These are phyloP conservation scores for Creontiades dilutus DNA, from an alignment of 2,888 invertebrate genomes.

Conservation along the genomic window DNA sequence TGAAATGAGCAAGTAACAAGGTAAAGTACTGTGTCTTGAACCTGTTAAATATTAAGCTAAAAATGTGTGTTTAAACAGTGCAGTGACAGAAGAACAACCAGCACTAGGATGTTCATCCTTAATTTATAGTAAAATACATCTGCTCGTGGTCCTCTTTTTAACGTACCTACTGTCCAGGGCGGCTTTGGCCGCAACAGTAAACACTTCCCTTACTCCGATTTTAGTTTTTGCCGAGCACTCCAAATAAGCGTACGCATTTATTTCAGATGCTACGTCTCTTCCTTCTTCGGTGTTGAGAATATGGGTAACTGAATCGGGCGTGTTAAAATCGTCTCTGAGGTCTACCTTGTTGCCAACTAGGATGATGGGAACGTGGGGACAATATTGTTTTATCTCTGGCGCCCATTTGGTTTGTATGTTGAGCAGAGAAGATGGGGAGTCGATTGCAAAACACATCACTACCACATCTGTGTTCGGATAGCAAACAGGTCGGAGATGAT, in stretches of 20 bases:
- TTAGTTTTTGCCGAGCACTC: constrained; percentile 81
- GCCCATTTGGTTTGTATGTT: constrained; percentile 84
- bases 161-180: not conserved
- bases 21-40: too few relatives aligned
- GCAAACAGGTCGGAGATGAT: constrained; percentile 80
- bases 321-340: constrained; percentile 37
- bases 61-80: too few relatives aligned
- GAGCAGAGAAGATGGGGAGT: constrained; percentile 82
- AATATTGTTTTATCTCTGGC: constrained; percentile 83
- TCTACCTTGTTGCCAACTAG: constrained; percentile 83
- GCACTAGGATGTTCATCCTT: too few relatives aligned
- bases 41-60: too few relatives aligned
- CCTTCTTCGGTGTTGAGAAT: not conserved
- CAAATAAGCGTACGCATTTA: constrained; percentile 51
- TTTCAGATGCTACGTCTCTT: constrained; percentile 72
- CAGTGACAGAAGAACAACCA: too few relatives aligned
- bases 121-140: not conserved
- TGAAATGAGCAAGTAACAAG: too few relatives aligned
- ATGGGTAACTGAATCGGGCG: not conserved
- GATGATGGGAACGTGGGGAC: constrained; percentile 83
- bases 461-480: constrained; percentile 84
- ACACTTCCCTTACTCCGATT: constrained; percentile 49
- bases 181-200: constrained; percentile 82
- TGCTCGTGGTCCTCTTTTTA: not conserved
- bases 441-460: constrained; percentile 83